A percentile compares a stretch with the other conserved stretches of the same genome.
Conservation (phyloP, 2,113 vertebrate genomes). For the Pachyramphus minor region DNA sequence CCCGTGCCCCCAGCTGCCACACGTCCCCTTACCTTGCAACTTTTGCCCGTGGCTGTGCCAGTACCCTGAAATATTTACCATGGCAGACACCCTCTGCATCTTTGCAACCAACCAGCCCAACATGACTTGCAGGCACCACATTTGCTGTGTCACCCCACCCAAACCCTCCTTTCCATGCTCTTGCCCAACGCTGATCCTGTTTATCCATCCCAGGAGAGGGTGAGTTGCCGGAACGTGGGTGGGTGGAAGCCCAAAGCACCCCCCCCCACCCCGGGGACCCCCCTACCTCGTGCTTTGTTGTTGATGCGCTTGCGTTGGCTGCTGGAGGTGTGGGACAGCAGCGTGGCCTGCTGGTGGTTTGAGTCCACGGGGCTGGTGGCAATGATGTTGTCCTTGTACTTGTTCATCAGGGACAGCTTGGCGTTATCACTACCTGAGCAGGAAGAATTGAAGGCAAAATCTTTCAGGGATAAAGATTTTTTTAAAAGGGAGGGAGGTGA, state of each 20-base stretch:
- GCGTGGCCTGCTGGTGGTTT: slow-evolving; percentile 93
- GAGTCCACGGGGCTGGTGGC: slow-evolving; percentile 94
- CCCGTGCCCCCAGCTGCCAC: background rate
- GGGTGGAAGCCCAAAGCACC: background rate
- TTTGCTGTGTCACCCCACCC: background rate
- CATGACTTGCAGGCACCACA: background rate
- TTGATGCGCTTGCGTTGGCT: slow-evolving; percentile 94
- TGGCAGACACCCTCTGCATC: background rate
- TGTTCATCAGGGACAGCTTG: slow-evolving; percentile 98
- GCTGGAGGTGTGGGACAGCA: slow-evolving; percentile 93
- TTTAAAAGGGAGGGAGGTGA: background rate
- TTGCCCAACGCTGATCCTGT: accelerated
- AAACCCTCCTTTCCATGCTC: background rate
- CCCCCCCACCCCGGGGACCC: accelerated
- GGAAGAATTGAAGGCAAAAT: slow-evolving; percentile 52
- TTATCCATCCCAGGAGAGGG: background rate
- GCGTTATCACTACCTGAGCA: slow-evolving; percentile 89
- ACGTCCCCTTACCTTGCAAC: background rate
- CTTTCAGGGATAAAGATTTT: background rate
- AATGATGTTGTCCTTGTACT: slow-evolving; percentile 98
- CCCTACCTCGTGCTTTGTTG: slow-evolving; percentile 91
- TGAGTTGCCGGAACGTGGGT: background rate
- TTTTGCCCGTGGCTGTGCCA: accelerated
- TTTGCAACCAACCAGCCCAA: background rate
- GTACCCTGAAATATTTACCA: background rate